Percentiles rank a stretch among this genome's conserved stretches.
Conservation (phyloP, 1,140 invertebrate species). For the Scaptomyza pallida region DNA sequence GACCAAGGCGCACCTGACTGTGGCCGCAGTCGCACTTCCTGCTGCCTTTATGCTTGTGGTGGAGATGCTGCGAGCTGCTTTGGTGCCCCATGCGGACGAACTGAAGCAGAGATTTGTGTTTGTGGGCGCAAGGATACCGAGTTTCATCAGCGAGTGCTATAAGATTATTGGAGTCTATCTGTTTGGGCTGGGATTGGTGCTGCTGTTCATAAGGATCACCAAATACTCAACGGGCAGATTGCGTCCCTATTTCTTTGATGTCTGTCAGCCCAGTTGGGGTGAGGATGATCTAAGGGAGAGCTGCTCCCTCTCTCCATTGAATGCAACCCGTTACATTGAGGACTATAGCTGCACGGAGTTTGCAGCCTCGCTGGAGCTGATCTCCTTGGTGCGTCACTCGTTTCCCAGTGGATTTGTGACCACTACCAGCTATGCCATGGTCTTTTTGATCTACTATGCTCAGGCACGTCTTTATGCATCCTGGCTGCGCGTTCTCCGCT, state of each 20-base stretch:
- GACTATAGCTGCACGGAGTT: slow-evolving; percentile 66
- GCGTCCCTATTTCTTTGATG: slow-evolving; percentile 71
- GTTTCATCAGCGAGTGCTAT: slow-evolving; percentile 77
- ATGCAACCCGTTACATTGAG: slow-evolving; percentile 44
- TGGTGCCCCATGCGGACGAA: slow-evolving; percentile 47
- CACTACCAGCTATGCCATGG: slow-evolving; percentile 67
- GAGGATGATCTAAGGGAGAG: not conserved
- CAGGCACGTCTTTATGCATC: slow-evolving; percentile 62
- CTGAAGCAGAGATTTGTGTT: slow-evolving; percentile 71
- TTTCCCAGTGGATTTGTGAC: slow-evolving; percentile 73
- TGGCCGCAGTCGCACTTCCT: slow-evolving; percentile 65
- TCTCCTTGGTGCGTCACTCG: slow-evolving; percentile 63
- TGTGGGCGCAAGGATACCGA: slow-evolving; percentile 70
- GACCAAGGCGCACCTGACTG: slow-evolving; percentile 68
- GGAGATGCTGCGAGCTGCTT: slow-evolving; percentile 72
- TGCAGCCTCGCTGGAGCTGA: slow-evolving; percentile 57
- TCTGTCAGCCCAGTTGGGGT: slow-evolving; percentile 70
- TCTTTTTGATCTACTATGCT: slow-evolving; percentile 64
- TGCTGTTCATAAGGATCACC: slow-evolving; percentile 52
- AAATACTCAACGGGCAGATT: slow-evolving; percentile 64
- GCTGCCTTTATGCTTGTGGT: slow-evolving; percentile 67
- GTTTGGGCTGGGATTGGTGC: slow-evolving; percentile 58
- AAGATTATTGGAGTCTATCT: slow-evolving; percentile 73
- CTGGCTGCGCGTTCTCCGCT: slow-evolving; percentile 57
- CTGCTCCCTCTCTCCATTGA: slow-evolving; percentile 15